A percentile compares a stretch with the other conserved stretches of the same genome.
These are phyloP conservation scores for Silurus meridionalis DNA, from an alignment of 2,113 vertebrate species.

Conservation along the genomic window DNA sequence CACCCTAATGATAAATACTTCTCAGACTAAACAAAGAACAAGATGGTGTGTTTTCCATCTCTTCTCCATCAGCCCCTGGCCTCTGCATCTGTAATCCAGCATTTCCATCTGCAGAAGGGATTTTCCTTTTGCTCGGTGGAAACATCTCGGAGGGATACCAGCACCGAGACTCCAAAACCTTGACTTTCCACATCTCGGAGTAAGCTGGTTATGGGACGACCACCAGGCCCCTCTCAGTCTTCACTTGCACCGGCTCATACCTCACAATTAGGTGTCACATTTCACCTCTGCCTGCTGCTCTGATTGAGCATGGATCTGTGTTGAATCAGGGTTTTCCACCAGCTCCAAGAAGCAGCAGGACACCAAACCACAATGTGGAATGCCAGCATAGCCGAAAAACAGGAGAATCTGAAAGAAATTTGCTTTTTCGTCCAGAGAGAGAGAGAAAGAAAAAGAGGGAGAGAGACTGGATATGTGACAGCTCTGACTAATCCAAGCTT, in stretches of 20 bases:
- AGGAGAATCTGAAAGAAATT: constrained; percentile 58
- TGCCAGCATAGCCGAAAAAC: constrained; percentile 63
- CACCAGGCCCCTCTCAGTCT: constrained; percentile 50
- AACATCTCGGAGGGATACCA: constrained; percentile 51
- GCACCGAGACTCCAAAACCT: background rate
- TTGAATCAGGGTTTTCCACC: constrained; percentile 61
- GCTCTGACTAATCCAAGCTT: constrained; percentile 71
- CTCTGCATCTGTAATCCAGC: constrained; percentile 60
- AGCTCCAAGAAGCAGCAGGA: constrained; percentile 54
- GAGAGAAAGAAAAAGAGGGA: constrained; percentile 6
- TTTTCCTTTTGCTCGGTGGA: constrained; percentile 63
- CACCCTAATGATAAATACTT: constrained; percentile 51
- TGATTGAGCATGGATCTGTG: constrained; percentile 55
- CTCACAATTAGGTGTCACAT: constrained; percentile 62
- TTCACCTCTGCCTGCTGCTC: constrained; percentile 57
- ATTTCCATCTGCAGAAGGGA: constrained; percentile 62
- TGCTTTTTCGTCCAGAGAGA: constrained; percentile 63
- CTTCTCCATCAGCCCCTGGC: constrained; percentile 52
- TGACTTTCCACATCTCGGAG: constrained; percentile 38
- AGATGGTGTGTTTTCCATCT: constrained; percentile 48
- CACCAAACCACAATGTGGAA: constrained; percentile 56
- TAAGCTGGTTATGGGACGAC: constrained; percentile 58
- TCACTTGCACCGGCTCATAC: constrained; percentile 20
- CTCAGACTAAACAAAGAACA: constrained; percentile 54
- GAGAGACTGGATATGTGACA: constrained; percentile 41